phyloP scores from a whole-genome alignment of 1,140 invertebrate genomes.

The Goniozus legneri region DNA sequence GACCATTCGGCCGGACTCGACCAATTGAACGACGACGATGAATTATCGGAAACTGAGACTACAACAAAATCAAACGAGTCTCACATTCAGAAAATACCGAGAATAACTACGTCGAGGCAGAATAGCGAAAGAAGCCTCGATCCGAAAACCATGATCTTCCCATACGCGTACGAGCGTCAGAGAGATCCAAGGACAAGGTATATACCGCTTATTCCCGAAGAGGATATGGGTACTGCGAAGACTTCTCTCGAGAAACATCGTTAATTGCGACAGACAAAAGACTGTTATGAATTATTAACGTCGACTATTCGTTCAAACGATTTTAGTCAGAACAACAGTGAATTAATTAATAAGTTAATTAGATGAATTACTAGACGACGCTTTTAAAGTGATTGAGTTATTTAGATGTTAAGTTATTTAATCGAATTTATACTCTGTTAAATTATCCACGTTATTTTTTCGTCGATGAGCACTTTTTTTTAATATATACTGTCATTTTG shows the following conservation, averaged over 20 bases:
- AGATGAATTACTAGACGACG: too few relatives aligned
- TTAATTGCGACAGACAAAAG: slow-evolving; percentile 10
- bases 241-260: slow-evolving; percentile 22
- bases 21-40: slow-evolving; percentile 14
- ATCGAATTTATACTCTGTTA: too few relatives aligned
- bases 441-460: too few relatives aligned
- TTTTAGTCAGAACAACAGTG: too few relatives aligned
- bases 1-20: slow-evolving; percentile 12
- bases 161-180: slow-evolving; percentile 45
- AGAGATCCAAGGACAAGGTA: slow-evolving; percentile 48
- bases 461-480: too few relatives aligned
- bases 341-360: too few relatives aligned
- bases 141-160: slow-evolving; percentile 38
- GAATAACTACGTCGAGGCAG: neutral
- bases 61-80: slow-evolving; percentile 20
- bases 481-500: too few relatives aligned
- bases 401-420: too few relatives aligned
- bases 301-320: too few relatives aligned
- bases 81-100: slow-evolving; percentile 43
- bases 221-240: slow-evolving; percentile 34
- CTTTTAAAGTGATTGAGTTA: too few relatives aligned
- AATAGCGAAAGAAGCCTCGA: slow-evolving; percentile 12
- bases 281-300: neutral
- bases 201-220: slow-evolving; percentile 46
- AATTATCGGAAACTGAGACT: slow-evolving; percentile 4